These are phyloP conservation scores for Isotomurus palustris DNA, from an alignment of 2,888 invertebrate species.

Conservation along the genomic window DNA sequence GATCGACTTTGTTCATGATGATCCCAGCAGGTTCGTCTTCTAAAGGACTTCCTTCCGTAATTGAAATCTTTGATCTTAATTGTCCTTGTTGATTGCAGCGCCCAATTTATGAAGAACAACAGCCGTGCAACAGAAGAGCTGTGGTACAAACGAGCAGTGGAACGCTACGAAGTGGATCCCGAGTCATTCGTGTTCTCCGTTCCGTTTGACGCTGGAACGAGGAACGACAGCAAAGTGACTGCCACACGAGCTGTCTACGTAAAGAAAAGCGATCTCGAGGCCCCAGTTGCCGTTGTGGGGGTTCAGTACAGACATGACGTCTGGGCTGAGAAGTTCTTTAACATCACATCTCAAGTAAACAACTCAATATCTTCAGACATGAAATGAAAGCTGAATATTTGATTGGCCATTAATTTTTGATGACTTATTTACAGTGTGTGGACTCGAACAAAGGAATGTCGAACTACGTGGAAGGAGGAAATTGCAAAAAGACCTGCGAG, in stretches of 20 bases:
- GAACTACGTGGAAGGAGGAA: slow-evolving; percentile 47
- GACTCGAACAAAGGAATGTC: slow-evolving; percentile 12
- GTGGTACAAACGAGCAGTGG: slow-evolving; percentile 87
- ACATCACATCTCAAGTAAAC: slow-evolving; percentile 78
- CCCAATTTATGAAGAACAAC: slow-evolving; percentile 61
- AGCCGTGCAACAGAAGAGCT: slow-evolving; percentile 77
- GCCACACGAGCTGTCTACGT: slow-evolving; percentile 89
- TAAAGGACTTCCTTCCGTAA: too few species aligned
- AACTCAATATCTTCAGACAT: too few species aligned
- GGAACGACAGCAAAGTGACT: slow-evolving; percentile 60
- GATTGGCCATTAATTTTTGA: slow-evolving; percentile 2
- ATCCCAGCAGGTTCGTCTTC: neutral
- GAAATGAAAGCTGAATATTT: slow-evolving; percentile 6
- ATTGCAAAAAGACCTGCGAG: slow-evolving; percentile 78
- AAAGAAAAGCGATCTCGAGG: slow-evolving; percentile 68
- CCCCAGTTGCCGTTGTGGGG: slow-evolving; percentile 88
- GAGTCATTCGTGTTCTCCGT: slow-evolving; percentile 89
- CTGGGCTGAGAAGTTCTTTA: slow-evolving; percentile 76
- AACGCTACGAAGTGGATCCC: slow-evolving; percentile 78
- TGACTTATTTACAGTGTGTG: slow-evolving; percentile 25
- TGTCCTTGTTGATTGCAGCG: neutral
- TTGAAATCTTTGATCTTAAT: neutral
- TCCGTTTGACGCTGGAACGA: slow-evolving; percentile 66
- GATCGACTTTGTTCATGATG: slow-evolving; percentile 56
- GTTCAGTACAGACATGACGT: slow-evolving; percentile 79